Conservation (phyloP, 2,888 invertebrate genomes). For the Stenichneumon culpator region DNA sequence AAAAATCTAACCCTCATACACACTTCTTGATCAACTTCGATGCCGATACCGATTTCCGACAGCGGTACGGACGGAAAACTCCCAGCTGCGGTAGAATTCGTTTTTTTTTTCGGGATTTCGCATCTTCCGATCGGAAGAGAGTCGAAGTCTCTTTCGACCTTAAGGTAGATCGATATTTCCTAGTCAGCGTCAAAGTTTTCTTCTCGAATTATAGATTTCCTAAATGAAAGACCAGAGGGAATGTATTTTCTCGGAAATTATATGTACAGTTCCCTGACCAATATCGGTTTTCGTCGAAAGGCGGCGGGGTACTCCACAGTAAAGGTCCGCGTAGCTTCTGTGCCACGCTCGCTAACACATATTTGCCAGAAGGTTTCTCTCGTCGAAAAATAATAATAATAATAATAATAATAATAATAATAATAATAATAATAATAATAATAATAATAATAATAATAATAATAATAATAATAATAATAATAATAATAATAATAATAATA, state of each 20-base stretch:
- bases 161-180: not conserved
- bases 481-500: conserved; percentile 29
- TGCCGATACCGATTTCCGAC: too few species aligned
- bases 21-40: too few species aligned
- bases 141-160: not conserved
- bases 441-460: conserved; percentile 40
- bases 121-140: not conserved
- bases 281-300: not conserved
- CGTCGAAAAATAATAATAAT: conserved; percentile 58
- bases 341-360: conserved; percentile 50
- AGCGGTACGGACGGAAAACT: too few species aligned
- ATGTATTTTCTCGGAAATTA: not conserved
- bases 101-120: not conserved
- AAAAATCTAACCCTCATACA: too few species aligned
- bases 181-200: not conserved
- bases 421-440: conserved; percentile 40
- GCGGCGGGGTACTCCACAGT: conserved; percentile 22
- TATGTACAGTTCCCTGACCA: not conserved
- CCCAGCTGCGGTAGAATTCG: not conserved
- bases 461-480: conserved; percentile 48
- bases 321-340: conserved; percentile 41
- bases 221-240: not conserved
- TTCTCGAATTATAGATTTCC: not conserved
- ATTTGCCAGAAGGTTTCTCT: conserved; percentile 60
- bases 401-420: conserved; percentile 40